Evolutionary conservation across 2,888 invertebrate species (phyloP).

Genomic region (Pollenia amentaria): DNA sequence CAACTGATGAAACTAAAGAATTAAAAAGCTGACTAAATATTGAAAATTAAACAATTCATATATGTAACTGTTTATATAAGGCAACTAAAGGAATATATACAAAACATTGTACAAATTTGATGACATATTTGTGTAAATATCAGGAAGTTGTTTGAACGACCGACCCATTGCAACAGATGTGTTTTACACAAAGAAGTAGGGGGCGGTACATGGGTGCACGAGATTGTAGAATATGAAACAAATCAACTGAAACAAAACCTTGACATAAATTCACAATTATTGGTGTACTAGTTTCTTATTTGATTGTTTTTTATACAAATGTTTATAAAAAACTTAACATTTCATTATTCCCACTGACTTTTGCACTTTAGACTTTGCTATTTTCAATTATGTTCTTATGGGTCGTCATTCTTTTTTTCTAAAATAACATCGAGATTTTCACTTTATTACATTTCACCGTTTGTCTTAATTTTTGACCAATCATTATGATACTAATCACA

Average conservation of each 20-base stretch:
- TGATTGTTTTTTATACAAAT: constrained; percentile 13
- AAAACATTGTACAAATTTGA: too few relatives aligned
- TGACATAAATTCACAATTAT: constrained; percentile 58
- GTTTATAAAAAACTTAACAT: constrained; percentile 17
- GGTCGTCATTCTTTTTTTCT: background rate
- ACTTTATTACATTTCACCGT: constrained; percentile 15
- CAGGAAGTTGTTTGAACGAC: constrained; percentile 1
- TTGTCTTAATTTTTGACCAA: constrained; percentile 63
- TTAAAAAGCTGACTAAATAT: background rate
- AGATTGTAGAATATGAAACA: constrained; percentile 5
- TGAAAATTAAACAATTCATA: background rate
- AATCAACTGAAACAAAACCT: constrained; percentile 52
- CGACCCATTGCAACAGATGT: constrained; percentile 18
- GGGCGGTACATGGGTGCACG: background rate
- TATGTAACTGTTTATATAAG: background rate
- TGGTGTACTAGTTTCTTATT: constrained; percentile 11
- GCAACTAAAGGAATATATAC: too few relatives aligned
- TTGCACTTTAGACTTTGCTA: constrained; percentile 68
- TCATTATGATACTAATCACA: constrained; percentile 73
- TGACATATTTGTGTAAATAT: background rate
- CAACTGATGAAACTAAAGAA: background rate
- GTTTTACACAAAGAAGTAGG: background rate
- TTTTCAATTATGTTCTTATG: background rate
- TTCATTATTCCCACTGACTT: constrained; percentile 25
- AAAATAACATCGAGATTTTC: constrained; percentile 10